phyloP scores from a whole-genome alignment of 1,140 invertebrate species.

The Anthonomus grandis region DNA sequence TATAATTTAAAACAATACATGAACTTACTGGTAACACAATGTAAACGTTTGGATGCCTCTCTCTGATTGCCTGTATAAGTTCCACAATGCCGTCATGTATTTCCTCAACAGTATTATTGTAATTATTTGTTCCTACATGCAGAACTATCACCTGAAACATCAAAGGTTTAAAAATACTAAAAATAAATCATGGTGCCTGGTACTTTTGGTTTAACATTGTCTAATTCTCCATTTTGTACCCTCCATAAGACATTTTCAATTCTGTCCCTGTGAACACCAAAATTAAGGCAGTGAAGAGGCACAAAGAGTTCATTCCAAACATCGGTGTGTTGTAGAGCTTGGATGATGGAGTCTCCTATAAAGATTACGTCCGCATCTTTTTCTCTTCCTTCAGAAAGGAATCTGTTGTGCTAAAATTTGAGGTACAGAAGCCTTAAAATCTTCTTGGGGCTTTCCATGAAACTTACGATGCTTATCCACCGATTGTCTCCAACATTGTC shows the following conservation, averaged over 20 bases:
- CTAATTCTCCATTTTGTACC: slow-evolving; percentile 82
- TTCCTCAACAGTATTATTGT: slow-evolving; percentile 70
- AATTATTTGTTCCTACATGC: slow-evolving; percentile 84
- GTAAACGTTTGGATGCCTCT: slow-evolving; percentile 73
- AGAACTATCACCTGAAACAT: slow-evolving; percentile 79
- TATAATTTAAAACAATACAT: too few species aligned
- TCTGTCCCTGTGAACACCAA: slow-evolving; percentile 84
- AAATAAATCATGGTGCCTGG: too few species aligned
- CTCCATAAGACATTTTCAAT: slow-evolving; percentile 88
- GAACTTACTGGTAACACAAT: slow-evolving; percentile 78
- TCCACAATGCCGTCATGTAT: slow-evolving; percentile 76
- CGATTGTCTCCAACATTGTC: slow-evolving; percentile 47
- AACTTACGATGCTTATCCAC: slow-evolving; percentile 48
- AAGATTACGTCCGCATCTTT: slow-evolving; percentile 90
- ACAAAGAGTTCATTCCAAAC: slow-evolving; percentile 84
- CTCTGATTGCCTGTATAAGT: slow-evolving; percentile 68
- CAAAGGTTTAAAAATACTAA: too few species aligned
- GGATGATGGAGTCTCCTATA: slow-evolving; percentile 82
- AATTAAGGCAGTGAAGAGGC: slow-evolving; percentile 84
- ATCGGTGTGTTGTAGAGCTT: slow-evolving; percentile 72
- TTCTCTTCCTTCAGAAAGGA: slow-evolving; percentile 74
- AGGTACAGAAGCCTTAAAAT: background rate
- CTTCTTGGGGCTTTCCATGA: too few species aligned
- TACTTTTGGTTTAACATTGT: slow-evolving; percentile 83
- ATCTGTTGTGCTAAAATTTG: slow-evolving; percentile 75